Base-by-base conservation (phyloP, 2,888 invertebrate species). In the Phyllotreta cruciferae region DNA sequence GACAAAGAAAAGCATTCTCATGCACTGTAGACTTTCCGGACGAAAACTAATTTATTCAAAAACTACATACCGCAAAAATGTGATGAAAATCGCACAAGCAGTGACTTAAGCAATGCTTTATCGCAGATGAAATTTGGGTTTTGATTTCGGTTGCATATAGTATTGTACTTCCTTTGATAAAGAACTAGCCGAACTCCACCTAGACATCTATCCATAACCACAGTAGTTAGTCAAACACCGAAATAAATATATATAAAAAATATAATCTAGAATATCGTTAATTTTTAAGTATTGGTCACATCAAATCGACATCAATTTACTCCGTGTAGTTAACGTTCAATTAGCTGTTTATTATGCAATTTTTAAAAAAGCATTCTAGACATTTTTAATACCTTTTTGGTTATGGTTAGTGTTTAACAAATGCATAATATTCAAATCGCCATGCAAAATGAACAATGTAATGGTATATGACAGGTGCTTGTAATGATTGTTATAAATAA, bases 151-250 rank as follows among this genome's bases (percentile, higher is more conserved):
- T 81, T 82, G 81, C 81, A 84, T 85, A 82, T 85, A 85, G 80
- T 81, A 84, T 80, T 85, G 85, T 77, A 86, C 86, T 78, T 86
- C 86, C 79, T 84, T 82, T 73, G 86, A 86, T 74, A 86, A 81
- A 75, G 86, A 86, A 82, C 86, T 86, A 82, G 85, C 80, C 67
- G 86, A 86, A 81, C 86, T 86, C 85, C 85, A 86, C 80, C 86
- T 85, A 83, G 86, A 86, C 81, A 86, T 83, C 85, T 86, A 83
- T 79, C 83, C 79, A 81, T 80, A 82, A 84, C 83, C 80, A 83
- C 79, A 83, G 24, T 35, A 39, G 44, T 58, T 58, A 36, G 35
- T 9, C 45, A 37, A 61, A 64, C 38, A 47, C 41, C 45, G 24
- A 50, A 38, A 44, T 7, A 53, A 41, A 45, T 11, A 58, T 53